Evolutionary conservation across 2,797 vertebrate genomes (phyloP).

Genomic region (Leucoraja ocellata): DNA sequence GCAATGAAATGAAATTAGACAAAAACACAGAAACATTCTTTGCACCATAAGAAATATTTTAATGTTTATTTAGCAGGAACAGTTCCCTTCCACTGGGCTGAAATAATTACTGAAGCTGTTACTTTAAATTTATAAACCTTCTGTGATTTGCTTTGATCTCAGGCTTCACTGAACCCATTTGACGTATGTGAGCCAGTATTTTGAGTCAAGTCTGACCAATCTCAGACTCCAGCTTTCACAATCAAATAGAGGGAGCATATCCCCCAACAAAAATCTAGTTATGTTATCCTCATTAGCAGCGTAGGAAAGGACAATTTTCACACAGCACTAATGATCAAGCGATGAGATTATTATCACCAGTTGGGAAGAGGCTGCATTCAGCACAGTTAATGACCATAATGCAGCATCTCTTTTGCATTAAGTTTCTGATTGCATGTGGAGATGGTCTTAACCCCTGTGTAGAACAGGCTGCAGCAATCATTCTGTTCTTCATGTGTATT

Average conservation of each 20-base stretch:
- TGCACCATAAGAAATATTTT: no score
- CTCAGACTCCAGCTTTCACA: not conserved
- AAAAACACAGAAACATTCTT: not conserved
- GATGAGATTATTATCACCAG: not conserved
- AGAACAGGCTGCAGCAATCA: not conserved
- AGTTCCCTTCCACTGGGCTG: not conserved
- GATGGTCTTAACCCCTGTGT: not conserved
- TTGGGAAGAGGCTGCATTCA: not conserved
- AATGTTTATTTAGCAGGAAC: not conserved
- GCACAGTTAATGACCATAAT: not conserved
- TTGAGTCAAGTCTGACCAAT: not conserved
- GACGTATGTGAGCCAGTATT: not conserved
- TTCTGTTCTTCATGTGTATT: not conserved
- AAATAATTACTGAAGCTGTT: not conserved
- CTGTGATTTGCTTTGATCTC: constrained; percentile 25
- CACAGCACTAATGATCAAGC: not conserved
- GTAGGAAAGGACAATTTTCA: not conserved
- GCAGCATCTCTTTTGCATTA: constrained; percentile 3
- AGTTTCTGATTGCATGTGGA: not conserved
- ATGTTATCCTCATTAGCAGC: not conserved
- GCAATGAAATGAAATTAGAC: no score
- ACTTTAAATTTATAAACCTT: not conserved
- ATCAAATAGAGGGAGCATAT: not conserved
- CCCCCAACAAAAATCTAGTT: not conserved
- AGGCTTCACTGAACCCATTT: constrained; percentile 8